Conservation (phyloP, 2,113 vertebrate genomes). For the Plestiodon gilberti region DNA sequence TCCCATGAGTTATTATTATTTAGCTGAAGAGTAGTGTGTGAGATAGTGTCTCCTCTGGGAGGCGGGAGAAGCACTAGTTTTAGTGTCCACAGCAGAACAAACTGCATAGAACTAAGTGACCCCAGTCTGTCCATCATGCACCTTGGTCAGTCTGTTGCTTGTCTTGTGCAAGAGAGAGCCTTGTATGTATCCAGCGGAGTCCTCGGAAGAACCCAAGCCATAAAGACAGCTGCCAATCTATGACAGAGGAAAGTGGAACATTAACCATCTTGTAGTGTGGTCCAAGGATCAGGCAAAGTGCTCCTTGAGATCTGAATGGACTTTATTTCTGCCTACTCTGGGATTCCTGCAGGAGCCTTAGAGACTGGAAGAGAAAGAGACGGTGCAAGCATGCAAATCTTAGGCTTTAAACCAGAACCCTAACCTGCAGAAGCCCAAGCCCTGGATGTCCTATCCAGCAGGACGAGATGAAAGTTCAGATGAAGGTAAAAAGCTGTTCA, state of each 20-base stretch:
- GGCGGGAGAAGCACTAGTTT: not conserved
- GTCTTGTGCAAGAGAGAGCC: not conserved
- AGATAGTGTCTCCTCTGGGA: not conserved
- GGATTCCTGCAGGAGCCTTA: not conserved
- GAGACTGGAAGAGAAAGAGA: not conserved
- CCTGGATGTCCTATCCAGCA: not conserved
- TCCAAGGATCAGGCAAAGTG: constrained; percentile 28
- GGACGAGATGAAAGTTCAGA: constrained; percentile 7
- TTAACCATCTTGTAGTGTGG: constrained; percentile 20
- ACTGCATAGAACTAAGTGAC: not conserved
- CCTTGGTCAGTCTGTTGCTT: constrained; percentile 6
- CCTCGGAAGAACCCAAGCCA: not conserved
- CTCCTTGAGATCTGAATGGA: not conserved
- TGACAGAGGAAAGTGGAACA: constrained; percentile 21
- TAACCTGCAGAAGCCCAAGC: not conserved
- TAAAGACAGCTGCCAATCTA: constrained; percentile 19
- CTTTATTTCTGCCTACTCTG: not conserved
- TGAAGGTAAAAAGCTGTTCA: not conserved
- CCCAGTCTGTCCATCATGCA: no score
- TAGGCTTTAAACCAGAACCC: not conserved
- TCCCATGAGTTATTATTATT: not conserved
- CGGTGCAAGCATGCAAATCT: not conserved
- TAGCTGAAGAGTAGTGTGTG: not conserved
- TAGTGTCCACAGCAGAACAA: not conserved
- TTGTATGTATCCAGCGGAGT: not conserved